phyloP scores from a whole-genome alignment of 2,888 invertebrate species.

The Melieria omissa region DNA sequence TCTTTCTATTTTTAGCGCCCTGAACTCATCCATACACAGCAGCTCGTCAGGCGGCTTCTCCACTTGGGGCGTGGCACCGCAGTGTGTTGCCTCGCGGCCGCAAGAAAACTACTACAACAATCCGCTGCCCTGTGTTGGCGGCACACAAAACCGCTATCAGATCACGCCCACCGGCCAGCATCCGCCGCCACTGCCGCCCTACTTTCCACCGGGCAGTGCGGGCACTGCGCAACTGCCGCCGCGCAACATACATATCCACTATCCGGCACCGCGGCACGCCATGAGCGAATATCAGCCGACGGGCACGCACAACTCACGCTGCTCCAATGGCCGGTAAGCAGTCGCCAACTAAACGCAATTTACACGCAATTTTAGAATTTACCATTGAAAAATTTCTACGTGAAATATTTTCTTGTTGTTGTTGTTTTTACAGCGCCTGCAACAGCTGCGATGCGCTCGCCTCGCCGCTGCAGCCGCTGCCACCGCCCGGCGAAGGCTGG shows the following conservation, averaged over 20 bases:
- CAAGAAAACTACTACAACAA: constrained; percentile 66
- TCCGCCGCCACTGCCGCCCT: constrained; percentile 65
- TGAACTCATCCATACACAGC: constrained; percentile 67
- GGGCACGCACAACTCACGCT: constrained; percentile 60
- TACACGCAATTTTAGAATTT: not conserved
- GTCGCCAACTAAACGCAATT: not conserved
- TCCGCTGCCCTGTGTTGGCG: constrained; percentile 59
- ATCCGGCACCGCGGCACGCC: constrained; percentile 65
- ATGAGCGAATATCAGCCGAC: constrained; percentile 65
- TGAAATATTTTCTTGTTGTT: no score
- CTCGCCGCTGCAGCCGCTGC: constrained; percentile 64
- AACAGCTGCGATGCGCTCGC: constrained; percentile 66
- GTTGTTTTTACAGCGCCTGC: constrained; percentile 56
- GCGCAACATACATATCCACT: constrained; percentile 66
- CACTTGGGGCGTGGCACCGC: constrained; percentile 66
- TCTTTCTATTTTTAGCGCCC: constrained; percentile 52
- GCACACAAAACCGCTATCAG: constrained; percentile 65
- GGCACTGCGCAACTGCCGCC: constrained; percentile 52
- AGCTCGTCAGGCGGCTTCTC: constrained; percentile 67
- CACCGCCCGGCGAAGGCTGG: constrained; percentile 61
- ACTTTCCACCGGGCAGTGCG: constrained; percentile 55
- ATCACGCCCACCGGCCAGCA: constrained; percentile 66
- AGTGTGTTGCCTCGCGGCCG: constrained; percentile 54
- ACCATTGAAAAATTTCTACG: not conserved
- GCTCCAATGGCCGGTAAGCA: constrained; percentile 61